Evolutionary conservation across 2,888 invertebrate genomes (phyloP), one percentile per base, ranked within the genome.

Genomic region (Oxystoma pomonae): DNA sequence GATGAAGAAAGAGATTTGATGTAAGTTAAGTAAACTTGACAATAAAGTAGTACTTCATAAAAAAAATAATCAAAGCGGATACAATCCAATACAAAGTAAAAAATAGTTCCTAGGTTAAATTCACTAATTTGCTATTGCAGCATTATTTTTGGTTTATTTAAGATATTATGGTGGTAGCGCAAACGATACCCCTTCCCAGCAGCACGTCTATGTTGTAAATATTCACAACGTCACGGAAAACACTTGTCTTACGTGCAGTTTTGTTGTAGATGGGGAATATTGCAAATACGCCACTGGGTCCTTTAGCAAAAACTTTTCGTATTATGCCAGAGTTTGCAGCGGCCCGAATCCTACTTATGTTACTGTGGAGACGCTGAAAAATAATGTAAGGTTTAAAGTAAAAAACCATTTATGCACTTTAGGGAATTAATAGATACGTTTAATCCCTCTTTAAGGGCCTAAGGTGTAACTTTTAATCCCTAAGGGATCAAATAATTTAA

Each of bases 81-180:
- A n/a, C n/a, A n/a, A n/a, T n/a, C n/a, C n/a, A n/a, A n/a, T n/a
- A n/a, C n/a, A n/a, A n/a, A n/a, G n/a, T n/a, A n/a, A n/a, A n/a
- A n/a, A n/a, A n/a, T n/a, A n/a, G n/a, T n/a, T n/a, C n/a, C n/a
- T n/a, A n/a, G n/a, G n/a, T n/a, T n/a, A n/a, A n/a, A n/a, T n/a
- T n/a, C n/a, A n/a, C n/a, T n/a, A n/a, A n/a, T n/a, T n/a, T n/a
- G n/a, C n/a, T n/a, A n/a, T n/a, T n/a, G n/a, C n/a, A n/a, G n/a
- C n/a, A n/a, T n/a, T n/a, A n/a, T n/a, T n/a, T n/a, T n/a, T n/a
- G 50, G 17, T 66, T 63, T 57, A 56, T 70, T 74, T 21, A 77
- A 93, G 94, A 66, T 95, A 90, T 78, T 95, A 88, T 75, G 81
- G 86, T 63, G 88, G 87, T 0, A 87, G 90, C 0, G 83, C 86